A percentile compares a stretch with the other conserved stretches of the same genome.
These are phyloP conservation scores for Coregonus suidteri DNA, from an alignment of 2,797 vertebrate genomes.

Conservation along the genomic window DNA sequence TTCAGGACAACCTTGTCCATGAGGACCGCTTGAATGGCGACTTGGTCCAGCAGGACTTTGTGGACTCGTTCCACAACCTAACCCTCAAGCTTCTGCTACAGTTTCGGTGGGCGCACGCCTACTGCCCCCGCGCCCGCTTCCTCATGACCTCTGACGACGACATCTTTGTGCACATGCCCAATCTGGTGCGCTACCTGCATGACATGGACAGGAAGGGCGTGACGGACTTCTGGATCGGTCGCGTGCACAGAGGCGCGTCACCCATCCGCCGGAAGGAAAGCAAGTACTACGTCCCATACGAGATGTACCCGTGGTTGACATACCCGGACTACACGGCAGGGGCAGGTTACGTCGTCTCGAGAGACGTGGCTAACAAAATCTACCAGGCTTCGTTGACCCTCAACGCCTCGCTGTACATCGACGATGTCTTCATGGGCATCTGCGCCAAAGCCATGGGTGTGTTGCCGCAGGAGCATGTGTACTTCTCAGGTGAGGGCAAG, in stretches of 20 bases:
- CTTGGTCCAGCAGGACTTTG: slow-evolving; percentile 93
- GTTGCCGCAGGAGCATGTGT: slow-evolving; percentile 85
- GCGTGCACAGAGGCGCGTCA: slow-evolving; percentile 86
- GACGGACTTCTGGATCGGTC: slow-evolving; percentile 89
- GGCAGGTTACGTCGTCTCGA: slow-evolving; percentile 89
- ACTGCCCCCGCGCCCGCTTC: slow-evolving; percentile 89
- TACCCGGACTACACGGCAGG: slow-evolving; percentile 97
- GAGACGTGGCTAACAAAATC: slow-evolving; percentile 86
- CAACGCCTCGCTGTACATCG: slow-evolving; percentile 91
- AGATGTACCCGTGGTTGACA: slow-evolving; percentile 90
- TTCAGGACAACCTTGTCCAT: slow-evolving; percentile 72
- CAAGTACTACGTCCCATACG: slow-evolving; percentile 91
- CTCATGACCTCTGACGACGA: slow-evolving; percentile 96
- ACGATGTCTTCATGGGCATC: slow-evolving; percentile 97
- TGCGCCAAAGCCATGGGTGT: slow-evolving; percentile 87
- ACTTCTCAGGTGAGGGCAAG: slow-evolving; percentile 92
- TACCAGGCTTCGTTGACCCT: slow-evolving; percentile 86
- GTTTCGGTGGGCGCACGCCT: slow-evolving; percentile 88
- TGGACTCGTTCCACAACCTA: slow-evolving; percentile 94
- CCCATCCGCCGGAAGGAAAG: slow-evolving; percentile 84
- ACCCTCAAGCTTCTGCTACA: slow-evolving; percentile 93
- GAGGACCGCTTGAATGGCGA: slow-evolving; percentile 83
- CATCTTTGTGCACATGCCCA: slow-evolving; percentile 94
- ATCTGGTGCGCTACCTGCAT: slow-evolving; percentile 88
- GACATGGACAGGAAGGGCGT: slow-evolving; percentile 67